Conservation (phyloP, 2,113 vertebrate genomes). For the Muntiacus muntjak region DNA sequence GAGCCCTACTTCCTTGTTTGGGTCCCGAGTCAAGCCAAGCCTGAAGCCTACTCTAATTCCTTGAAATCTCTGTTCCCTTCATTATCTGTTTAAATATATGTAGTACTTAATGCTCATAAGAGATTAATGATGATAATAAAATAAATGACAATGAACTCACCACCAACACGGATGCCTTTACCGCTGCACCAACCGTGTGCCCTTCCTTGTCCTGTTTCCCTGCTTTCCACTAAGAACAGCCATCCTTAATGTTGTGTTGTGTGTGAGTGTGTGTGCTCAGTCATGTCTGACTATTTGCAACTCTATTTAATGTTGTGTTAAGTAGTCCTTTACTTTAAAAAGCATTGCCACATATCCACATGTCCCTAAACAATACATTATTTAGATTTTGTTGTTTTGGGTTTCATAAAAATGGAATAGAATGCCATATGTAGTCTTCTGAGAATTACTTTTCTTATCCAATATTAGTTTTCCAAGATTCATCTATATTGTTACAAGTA, state of each 20-base stretch:
- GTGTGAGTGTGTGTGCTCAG: neutral
- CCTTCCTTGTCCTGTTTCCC: neutral
- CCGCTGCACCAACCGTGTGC: rapidly evolving
- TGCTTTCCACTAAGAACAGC: neutral
- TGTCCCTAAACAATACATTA: neutral
- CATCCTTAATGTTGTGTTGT: neutral
- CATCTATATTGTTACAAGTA: neutral
- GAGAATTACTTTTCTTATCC: constrained; percentile 24
- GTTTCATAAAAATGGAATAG: constrained; percentile 20
- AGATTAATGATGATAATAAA: neutral
- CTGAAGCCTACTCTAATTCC: neutral
- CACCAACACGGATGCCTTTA: neutral
- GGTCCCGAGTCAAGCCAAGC: neutral
- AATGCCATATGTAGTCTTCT: neutral
- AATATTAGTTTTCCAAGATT: constrained; percentile 22
- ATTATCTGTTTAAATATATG: neutral
- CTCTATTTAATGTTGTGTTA: neutral
- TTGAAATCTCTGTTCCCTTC: neutral
- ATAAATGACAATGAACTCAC: neutral
- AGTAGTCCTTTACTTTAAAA: neutral
- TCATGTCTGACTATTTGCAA: neutral
- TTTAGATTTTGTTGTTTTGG: neutral
- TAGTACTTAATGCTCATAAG: neutral
- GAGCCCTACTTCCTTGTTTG: neutral
- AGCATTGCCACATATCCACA: neutral